Evolutionary conservation across 2,797 vertebrate species (phyloP).

Genomic region (Geotrypetes seraphini): DNA sequence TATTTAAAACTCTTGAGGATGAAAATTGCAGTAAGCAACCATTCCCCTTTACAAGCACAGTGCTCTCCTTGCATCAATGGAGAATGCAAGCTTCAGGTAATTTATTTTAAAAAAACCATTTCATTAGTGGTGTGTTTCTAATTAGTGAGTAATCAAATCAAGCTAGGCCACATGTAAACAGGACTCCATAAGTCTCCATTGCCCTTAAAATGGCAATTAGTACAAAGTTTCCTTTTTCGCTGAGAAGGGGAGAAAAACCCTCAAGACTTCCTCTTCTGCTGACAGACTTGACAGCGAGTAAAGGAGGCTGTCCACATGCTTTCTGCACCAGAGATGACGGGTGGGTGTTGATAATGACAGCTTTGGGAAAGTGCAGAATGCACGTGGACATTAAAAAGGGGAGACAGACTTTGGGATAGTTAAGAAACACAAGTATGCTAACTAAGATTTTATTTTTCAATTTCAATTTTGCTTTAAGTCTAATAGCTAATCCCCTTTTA

Average conservation of each 20-base stretch:
- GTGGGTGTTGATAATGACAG: no score
- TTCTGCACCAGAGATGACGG: background rate
- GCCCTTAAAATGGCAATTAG: slow-evolving; percentile 16
- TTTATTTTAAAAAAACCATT: slow-evolving; percentile 2
- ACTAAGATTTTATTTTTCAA: no score
- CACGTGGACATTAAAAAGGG: no score
- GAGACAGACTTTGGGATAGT: no score
- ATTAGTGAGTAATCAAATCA: slow-evolving; percentile 30
- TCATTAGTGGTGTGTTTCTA: slow-evolving; percentile 21
- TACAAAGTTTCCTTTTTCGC: no score
- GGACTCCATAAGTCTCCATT: slow-evolving; percentile 14
- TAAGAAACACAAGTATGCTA: no score
- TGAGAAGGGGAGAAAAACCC: no score
- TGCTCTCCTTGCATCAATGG: background rate
- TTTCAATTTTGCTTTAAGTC: no score
- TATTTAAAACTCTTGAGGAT: no score
- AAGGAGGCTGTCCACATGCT: background rate
- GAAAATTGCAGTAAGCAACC: background rate
- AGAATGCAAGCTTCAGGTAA: background rate
- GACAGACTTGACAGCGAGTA: slow-evolving; percentile 4
- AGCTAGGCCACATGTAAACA: slow-evolving; percentile 13
- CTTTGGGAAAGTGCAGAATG: no score
- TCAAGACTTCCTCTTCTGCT: slow-evolving; percentile 17
- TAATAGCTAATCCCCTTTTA: no score
- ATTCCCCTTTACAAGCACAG: background rate